phyloP scores from a whole-genome alignment of 2,797 vertebrate genomes.

The Eulemur mongoz region DNA sequence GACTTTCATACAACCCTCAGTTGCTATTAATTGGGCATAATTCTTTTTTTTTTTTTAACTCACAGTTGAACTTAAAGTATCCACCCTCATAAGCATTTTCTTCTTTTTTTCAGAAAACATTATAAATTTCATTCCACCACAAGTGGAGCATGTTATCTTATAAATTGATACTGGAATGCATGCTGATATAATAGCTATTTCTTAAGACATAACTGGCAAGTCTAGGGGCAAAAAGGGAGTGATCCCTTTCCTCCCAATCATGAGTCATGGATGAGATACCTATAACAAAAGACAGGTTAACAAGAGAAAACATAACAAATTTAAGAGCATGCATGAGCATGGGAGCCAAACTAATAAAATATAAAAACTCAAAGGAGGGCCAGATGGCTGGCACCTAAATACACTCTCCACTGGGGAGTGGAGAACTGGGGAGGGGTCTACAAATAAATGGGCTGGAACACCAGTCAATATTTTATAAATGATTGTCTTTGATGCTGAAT shows the following conservation, averaged over 20 bases:
- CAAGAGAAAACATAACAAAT: neutral
- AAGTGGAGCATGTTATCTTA: neutral
- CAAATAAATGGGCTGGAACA: neutral
- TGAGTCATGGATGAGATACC: neutral
- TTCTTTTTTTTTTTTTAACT: neutral
- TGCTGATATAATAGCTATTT: neutral
- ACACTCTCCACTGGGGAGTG: neutral
- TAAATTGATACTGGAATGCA: neutral
- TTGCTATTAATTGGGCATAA: neutral
- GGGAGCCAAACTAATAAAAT: neutral
- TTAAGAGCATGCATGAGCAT: neutral
- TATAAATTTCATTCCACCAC: neutral
- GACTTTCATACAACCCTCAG: neutral
- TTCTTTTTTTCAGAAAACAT: neutral
- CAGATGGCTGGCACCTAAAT: neutral
- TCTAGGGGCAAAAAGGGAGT: neutral
- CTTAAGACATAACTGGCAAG: neutral
- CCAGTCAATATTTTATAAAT: neutral
- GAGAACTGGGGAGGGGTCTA: neutral
- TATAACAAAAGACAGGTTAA: neutral
- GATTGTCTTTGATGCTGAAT: neutral
- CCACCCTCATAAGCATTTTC: neutral
- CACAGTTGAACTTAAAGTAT: neutral
- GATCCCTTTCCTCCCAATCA: neutral
- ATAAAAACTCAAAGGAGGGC: neutral